phyloP scores from a whole-genome alignment of 1,140 invertebrate genomes.

The Macrostomum lignano region DNA sequence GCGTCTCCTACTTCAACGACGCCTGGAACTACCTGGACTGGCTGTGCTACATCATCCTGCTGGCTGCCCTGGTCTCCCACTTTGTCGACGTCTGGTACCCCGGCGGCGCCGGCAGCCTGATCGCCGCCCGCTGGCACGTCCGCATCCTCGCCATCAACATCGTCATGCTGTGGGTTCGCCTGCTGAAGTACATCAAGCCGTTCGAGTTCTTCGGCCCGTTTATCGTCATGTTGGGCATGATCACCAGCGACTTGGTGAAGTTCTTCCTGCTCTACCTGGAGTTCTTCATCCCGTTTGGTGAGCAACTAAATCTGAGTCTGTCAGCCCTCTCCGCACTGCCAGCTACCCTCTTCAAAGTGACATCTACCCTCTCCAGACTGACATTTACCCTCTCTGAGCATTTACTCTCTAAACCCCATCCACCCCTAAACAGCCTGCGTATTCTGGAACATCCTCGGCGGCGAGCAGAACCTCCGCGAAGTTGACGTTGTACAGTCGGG shows the following conservation, averaged over 20 bases:
- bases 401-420: background rate
- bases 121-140: conserved; percentile 15
- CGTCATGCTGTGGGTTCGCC: conserved; percentile 20
- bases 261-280: conserved; percentile 20
- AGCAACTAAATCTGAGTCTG: too few species aligned
- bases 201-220: conserved; percentile 20
- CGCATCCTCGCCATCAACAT: conserved; percentile 18
- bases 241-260: conserved; percentile 15
- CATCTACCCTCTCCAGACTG: too few species aligned
- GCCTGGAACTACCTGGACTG: conserved; percentile 24
- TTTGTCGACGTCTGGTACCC: conserved; percentile 12
- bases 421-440: conserved; percentile 13
- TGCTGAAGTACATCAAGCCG: conserved; percentile 18
- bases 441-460: conserved; percentile 25
- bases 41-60: conserved; percentile 16
- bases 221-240: conserved; percentile 21
- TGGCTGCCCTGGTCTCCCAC: conserved; percentile 15
- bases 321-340: too few species aligned
- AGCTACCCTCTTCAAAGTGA: too few species aligned
- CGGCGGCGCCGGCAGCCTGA: conserved; percentile 11
- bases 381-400: background rate
- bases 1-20: too few species aligned
- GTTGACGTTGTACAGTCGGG: too few species aligned
- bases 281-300: conserved; percentile 22
- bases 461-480: conserved; percentile 8